Percentiles rank a stretch among this genome's conserved stretches.
These are phyloP conservation scores for Drosophila varians DNA, from an alignment of 1,140 invertebrate species.

Conservation along the genomic window DNA sequence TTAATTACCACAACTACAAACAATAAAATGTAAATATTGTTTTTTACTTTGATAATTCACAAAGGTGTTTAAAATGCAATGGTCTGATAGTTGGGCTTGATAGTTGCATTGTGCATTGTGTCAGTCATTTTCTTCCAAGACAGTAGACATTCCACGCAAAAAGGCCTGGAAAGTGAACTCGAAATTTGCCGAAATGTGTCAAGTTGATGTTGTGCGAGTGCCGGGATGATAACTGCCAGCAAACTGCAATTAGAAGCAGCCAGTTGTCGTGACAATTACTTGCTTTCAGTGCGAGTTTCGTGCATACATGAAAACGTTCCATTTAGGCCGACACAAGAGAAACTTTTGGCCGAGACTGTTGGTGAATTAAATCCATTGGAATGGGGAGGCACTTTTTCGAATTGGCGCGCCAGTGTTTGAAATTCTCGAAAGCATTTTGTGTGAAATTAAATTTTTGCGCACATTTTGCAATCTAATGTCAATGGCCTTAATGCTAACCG, in stretches of 20 bases:
- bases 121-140: slow-evolving; percentile 8
- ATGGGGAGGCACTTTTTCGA: background rate
- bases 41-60: background rate
- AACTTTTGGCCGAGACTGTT: slow-evolving; percentile 21
- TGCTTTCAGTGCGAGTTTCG: slow-evolving; percentile 26
- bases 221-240: slow-evolving; percentile 28
- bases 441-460: background rate
- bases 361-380: slow-evolving; percentile 3
- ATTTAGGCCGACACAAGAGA: slow-evolving; percentile 24
- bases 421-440: background rate
- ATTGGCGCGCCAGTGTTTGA: background rate
- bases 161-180: slow-evolving; percentile 10
- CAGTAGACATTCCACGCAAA: slow-evolving; percentile 6
- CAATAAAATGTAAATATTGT: background rate
- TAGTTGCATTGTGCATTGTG: background rate
- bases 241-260: slow-evolving; percentile 49
- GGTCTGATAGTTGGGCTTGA: background rate
- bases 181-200: slow-evolving; percentile 30
- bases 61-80: background rate
- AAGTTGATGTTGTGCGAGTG: slow-evolving; percentile 44
- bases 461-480: slow-evolving; percentile 18
- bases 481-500: slow-evolving; percentile 7
- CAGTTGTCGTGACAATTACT: slow-evolving; percentile 48
- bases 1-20: slow-evolving; percentile 24
- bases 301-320: slow-evolving; percentile 14